phyloP scores from a whole-genome alignment of 1,140 invertebrate genomes.

The Matsumurasca onukii region DNA sequence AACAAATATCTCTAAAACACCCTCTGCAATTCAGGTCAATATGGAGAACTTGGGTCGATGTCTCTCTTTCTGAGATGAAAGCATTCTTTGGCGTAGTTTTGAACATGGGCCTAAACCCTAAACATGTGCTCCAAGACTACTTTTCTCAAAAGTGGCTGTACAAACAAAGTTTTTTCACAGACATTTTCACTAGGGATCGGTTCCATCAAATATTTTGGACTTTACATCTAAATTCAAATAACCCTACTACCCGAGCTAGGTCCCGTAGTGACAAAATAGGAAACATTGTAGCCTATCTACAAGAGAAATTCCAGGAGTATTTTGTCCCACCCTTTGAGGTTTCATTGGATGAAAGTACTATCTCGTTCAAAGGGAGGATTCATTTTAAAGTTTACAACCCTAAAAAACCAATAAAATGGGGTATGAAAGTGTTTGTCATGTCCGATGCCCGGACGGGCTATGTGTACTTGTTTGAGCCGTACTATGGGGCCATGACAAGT shows the following conservation, averaged over 20 bases:
- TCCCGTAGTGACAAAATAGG: constrained; percentile 7
- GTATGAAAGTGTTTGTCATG: constrained; percentile 18
- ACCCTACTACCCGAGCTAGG: background rate
- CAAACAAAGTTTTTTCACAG: constrained; percentile 30
- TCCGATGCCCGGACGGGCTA: background rate
- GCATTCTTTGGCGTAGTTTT: constrained; percentile 5
- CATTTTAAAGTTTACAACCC: constrained; percentile 28
- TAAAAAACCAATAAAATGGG: constrained; percentile 30
- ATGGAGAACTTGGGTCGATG: constrained; percentile 23
- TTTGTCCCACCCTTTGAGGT: constrained; percentile 18
- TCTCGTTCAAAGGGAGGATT: constrained; percentile 20
- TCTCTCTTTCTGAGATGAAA: constrained; percentile 7
- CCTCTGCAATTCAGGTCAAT: constrained; percentile 8
- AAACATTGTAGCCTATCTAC: constrained; percentile 1
- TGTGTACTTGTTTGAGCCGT: constrained; percentile 12
- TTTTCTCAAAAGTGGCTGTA: constrained; percentile 25
- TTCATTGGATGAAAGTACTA: constrained; percentile 25
- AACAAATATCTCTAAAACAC: constrained; percentile 1
- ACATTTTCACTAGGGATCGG: constrained; percentile 16
- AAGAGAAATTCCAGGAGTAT: constrained; percentile 27
- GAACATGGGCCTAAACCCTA: constrained; percentile 22
- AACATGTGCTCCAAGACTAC: constrained; percentile 18
- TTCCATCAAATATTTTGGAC: constrained; percentile 28
- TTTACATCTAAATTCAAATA: background rate
- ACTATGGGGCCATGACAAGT: background rate